Base-by-base conservation (phyloP, 1,140 invertebrate species). In the Brachionus manjavacas region DNA sequence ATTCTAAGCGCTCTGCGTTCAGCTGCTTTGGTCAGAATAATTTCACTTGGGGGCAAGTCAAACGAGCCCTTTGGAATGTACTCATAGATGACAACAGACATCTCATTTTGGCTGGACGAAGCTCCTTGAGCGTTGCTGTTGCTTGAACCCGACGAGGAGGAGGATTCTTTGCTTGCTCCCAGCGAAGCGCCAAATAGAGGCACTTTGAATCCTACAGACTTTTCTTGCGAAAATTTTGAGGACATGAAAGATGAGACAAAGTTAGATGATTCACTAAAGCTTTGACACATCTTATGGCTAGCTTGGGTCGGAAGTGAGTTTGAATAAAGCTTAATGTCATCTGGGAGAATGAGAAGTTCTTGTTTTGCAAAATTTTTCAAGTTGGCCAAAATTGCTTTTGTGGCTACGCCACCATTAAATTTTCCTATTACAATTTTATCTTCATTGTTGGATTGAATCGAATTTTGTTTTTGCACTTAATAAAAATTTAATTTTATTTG, bases 291-390 rank as follows among this genome's bases (percentile, higher is more conserved):
- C 14, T 66, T 66, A 6, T 66, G 64, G 31, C 64, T 66, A 4
- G 64, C 64, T 16, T 66, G 64, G 28, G 64, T 66, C 0, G 64
- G 64, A 8, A 66, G 7, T 14, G 64, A 66, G 28, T 66, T 66
- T 25, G 64, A 66, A 14, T 66, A 66, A 0, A 66, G 14, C 28
- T 66, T 66, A 12, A 66, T 66, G 14, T 66, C 64, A 66, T 66
- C 64, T 25, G 64, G 64, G 12, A 66, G 64, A 12, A 28, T 9
- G 11, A 66, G 23, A 14, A 66, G 64, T n/a, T 66, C 64, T 66
- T 66, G 64, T 66, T 66, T 66, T 20, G 64, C 64, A 66, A 66
- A 66, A 28, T 66, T 66, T 66, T 66, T 66, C 64, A 66, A 28
- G 14, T 20, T 28, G 23, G 64, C 11, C 64, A 66, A 66, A 25